phyloP scores from a whole-genome alignment of 92 coral and sea anemone genomes.

The Paramuricea clavata region DNA sequence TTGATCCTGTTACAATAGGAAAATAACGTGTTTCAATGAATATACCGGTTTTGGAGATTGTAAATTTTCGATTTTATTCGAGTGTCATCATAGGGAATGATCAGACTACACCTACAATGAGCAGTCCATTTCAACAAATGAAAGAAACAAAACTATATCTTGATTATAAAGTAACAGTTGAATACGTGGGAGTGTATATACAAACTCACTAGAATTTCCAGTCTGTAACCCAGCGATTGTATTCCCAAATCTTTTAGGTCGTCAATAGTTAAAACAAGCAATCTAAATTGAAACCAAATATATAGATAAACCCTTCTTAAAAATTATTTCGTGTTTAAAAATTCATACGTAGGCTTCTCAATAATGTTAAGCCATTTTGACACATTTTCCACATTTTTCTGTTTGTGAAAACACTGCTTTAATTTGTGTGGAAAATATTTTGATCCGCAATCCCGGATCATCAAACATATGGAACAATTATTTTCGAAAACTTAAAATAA shows the following conservation, averaged over 20 bases:
- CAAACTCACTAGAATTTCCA: slow-evolving; percentile 75
- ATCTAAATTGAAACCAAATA: slow-evolving; percentile 36
- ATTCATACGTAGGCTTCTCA: too few relatives aligned
- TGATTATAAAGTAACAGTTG: not conserved
- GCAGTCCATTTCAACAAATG: not conserved
- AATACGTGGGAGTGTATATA: not conserved
- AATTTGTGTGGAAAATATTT: too few relatives aligned
- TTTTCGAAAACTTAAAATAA: too few relatives aligned
- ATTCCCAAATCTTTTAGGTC: slow-evolving; percentile 76
- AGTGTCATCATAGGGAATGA: not conserved
- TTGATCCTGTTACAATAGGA: slow-evolving; percentile 69
- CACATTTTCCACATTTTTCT: too few relatives aligned
- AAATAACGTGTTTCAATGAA: not conserved
- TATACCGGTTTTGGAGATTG: not conserved
- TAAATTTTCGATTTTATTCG: not conserved
- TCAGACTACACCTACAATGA: not conserved
- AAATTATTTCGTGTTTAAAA: too few relatives aligned
- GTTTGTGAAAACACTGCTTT: too few relatives aligned
- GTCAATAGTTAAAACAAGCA: slow-evolving; percentile 72
- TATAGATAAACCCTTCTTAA: too few relatives aligned
- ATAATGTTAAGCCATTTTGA: too few relatives aligned
- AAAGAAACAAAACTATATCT: not conserved
- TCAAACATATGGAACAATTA: too few relatives aligned
- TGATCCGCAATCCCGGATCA: too few relatives aligned
- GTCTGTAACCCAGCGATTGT: slow-evolving; percentile 77